Base-by-base conservation (phyloP, 2,797 vertebrate genomes). In the Lagorchestes hirsutus region DNA sequence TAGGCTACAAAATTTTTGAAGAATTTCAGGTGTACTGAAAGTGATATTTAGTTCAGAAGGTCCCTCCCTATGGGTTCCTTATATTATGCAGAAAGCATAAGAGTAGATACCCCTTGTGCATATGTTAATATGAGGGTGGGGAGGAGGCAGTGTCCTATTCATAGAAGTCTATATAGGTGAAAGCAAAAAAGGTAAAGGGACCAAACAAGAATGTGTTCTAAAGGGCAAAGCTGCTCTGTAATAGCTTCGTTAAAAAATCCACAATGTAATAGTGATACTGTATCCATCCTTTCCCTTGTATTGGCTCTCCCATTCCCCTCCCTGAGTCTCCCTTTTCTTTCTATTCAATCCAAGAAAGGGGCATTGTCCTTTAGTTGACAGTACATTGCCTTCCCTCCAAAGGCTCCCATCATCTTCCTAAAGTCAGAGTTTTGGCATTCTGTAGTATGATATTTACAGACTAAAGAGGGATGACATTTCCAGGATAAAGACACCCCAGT, bases 401-500 rank as follows among this genome's bases (percentile, higher is more conserved):
- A 92, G 55, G 16, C 56, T 95, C 95, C 29, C 93, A 40, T 94
- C 91, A 31, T 9, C 91, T 92, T 9, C 54, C 46, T 31, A 97
- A 98, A 97, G 95, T 16, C 54, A 92, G 4, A 29, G 24, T 55
- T 94, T 97, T 94, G 58, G 93, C 29, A 9, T 97, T 96, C 93
- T 96, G 27, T 55, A 90, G 93, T 55, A 97, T 97, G 96, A 90
- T 98, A 98, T 98, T 98, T 98, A 97, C 96, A 96, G 95, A 98
- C 93, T 96, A 97, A 97, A 98, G 93, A 98, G 92, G 31, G 46
- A 58, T 98, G 98, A 97, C 94, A 98, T 98, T 98, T 98, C 95
- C 95, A 94, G 92, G 94, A 97, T 97, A 98, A 98, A 97, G 94
- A 92, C 1, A 0, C 59, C 94, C 97, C 97, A 97, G 82, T 29